Base-by-base conservation (phyloP, 2,113 vertebrate genomes). In the Pionites leucogaster region DNA sequence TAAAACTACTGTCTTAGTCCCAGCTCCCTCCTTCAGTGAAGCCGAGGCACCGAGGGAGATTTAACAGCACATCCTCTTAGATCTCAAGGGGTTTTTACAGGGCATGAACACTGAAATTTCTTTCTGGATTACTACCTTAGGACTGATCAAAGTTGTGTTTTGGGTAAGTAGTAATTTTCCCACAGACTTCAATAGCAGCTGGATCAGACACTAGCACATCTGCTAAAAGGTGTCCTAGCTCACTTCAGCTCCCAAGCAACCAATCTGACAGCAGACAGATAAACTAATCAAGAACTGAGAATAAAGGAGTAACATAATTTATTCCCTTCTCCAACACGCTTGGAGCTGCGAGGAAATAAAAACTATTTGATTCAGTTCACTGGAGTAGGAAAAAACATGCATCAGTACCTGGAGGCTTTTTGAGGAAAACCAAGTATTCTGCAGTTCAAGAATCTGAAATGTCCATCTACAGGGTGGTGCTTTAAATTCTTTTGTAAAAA, bases 1-100 rank as follows among this genome's bases (percentile, higher is more conserved):
- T 55, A 88, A 91, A 97, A 94, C 92, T 74, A 82, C 84, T 84
- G 95, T 74, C 84, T 33, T 44, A 68, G 67, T 67, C 92, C 29
- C 87, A 92, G 70, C 25, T 57, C 92, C 80, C 60, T 63, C 91
- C 86, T 91, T 91, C 64, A 85, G 42, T 70, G 64, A 88, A 95
- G 79, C 27, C 77, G 67, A 93, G 83, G 60, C 44, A 52, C 28
- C 57, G 33, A 78, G 68, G 81, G 64, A 86, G 53, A 65, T 72
- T 97, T 93, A 94, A 77, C 33, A 50, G 47, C 55, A 83, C 62
- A 90, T 46, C 47, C 44, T 46, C 24, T 39, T 44, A 64, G 24
- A 24, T 69, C 78, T 86, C 60, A 71, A 68, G 23, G 46, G 80
- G 27, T 82, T 90, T 2, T 0, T 35, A 78, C 29, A 69, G 20